Percentiles rank a stretch among this genome's conserved stretches.
These are phyloP conservation scores for Erebia ligea DNA, from an alignment of 2,888 invertebrate species.

Conservation along the genomic window DNA sequence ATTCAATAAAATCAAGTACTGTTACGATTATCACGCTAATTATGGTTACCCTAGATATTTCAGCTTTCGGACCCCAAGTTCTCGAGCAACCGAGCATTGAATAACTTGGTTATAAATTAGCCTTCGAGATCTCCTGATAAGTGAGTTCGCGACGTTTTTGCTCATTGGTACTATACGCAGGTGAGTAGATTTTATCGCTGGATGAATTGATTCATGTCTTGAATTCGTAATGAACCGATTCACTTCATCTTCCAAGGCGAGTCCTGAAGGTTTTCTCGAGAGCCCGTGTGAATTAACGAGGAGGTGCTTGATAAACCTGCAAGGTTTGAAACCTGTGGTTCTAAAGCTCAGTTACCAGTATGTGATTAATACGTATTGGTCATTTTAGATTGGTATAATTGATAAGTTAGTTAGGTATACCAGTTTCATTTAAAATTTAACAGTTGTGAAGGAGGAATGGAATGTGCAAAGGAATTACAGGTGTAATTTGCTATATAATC, in stretches of 20 bases:
- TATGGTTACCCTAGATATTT: constrained; percentile 19
- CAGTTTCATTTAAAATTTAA: too few relatives aligned
- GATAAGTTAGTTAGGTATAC: too few relatives aligned
- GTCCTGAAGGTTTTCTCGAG: constrained; percentile 2
- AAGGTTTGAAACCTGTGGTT: neutral
- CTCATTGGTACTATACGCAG: constrained; percentile 64
- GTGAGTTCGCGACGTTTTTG: constrained; percentile 70
- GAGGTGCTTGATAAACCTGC: neutral
- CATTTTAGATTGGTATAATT: too few relatives aligned
- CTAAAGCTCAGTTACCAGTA: too few relatives aligned
- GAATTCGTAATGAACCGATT: constrained; percentile 60
- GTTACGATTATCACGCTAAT: neutral
- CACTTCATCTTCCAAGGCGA: constrained; percentile 32
- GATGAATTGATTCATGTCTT: constrained; percentile 73
- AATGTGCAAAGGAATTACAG: neutral
- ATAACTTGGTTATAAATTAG: constrained; percentile 80
- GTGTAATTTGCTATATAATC: neutral
- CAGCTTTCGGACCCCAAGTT: constrained; percentile 55
- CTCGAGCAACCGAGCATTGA: constrained; percentile 70
- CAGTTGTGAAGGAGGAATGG: too few relatives aligned
- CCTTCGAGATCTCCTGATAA: constrained; percentile 73
- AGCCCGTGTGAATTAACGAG: neutral
- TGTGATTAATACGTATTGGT: too few relatives aligned
- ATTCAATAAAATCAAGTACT: neutral
- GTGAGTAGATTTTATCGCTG: constrained; percentile 76